Evolutionary conservation across 2,797 vertebrate species (phyloP).

Genomic region (Ibycter americanus): DNA sequence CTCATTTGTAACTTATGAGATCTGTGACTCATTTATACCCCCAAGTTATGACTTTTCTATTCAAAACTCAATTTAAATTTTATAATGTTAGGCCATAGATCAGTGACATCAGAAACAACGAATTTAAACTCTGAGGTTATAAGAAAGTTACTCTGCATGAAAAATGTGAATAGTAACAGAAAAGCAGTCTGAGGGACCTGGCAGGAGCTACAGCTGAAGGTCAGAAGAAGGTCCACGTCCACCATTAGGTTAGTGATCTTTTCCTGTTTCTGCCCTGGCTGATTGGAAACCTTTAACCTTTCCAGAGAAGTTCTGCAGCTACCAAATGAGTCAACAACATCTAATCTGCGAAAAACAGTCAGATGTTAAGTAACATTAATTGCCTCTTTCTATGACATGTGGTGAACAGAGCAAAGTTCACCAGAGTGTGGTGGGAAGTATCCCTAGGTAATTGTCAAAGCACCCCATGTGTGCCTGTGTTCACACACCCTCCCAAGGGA

Average conservation of each 20-base stretch:
- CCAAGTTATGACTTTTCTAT: not conserved
- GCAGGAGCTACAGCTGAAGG: not conserved
- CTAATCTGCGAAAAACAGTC: constrained; percentile 3
- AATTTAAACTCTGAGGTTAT: not conserved
- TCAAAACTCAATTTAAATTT: not conserved
- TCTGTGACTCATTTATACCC: not conserved
- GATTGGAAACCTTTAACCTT: constrained; percentile 29
- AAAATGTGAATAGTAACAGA: not conserved
- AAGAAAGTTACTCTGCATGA: not conserved
- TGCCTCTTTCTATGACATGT: not conserved
- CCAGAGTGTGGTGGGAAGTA: not conserved
- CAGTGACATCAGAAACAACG: not conserved
- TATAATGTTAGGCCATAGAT: not conserved
- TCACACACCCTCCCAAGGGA: not conserved
- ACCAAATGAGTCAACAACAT: not conserved
- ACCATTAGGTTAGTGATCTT: not conserved
- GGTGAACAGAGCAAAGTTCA: constrained; percentile 30
- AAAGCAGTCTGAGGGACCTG: not conserved
- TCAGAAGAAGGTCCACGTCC: not conserved
- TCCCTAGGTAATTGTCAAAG: not conserved
- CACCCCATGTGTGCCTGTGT: not conserved
- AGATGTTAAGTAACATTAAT: constrained; percentile 15
- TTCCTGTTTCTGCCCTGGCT: not conserved
- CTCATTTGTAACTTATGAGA: not conserved
- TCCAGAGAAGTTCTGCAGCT: not conserved